Percentiles rank a stretch among this genome's conserved stretches.
These are phyloP conservation scores for Coreoperca whiteheadi DNA, from an alignment of 2,113 vertebrate genomes.

Conservation along the genomic window DNA sequence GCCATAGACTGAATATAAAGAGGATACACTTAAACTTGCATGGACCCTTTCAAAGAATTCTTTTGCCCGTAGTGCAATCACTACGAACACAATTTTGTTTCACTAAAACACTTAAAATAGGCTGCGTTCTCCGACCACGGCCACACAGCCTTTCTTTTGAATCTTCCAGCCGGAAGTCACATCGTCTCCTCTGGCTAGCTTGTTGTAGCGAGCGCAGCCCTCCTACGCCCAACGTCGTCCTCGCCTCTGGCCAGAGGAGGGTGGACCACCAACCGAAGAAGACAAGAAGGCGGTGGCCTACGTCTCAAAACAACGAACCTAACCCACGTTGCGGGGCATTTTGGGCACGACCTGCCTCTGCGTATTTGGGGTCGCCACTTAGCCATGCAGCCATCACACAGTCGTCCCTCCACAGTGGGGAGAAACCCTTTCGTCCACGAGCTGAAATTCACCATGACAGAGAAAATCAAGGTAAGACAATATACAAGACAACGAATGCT, in stretches of 20 bases:
- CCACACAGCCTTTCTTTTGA: slow-evolving; percentile 47
- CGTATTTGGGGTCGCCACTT: neutral
- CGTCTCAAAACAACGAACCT: neutral
- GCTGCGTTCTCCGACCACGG: neutral
- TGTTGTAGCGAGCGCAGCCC: neutral
- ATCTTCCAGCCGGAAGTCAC: neutral
- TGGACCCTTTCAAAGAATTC: neutral
- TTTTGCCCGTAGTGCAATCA: neutral
- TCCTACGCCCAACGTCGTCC: slow-evolving; percentile 19
- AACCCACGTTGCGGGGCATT: neutral
- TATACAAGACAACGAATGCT: neutral
- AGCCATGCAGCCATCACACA: slow-evolving; percentile 84
- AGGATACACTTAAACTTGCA: neutral
- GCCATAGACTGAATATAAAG: neutral
- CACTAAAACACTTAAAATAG: neutral
- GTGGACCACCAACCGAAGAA: neutral
- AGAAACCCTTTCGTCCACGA: slow-evolving; percentile 90
- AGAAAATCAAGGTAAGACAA: slow-evolving; percentile 89
- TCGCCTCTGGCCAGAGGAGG: neutral
- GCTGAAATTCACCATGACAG: slow-evolving; percentile 83
- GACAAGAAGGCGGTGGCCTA: too few relatives aligned
- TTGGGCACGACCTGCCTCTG: neutral
- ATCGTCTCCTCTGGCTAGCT: fast-evolving
- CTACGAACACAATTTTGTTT: neutral
- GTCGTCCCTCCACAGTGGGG: slow-evolving; percentile 67